Evolutionary conservation across 2,113 vertebrate species (phyloP).

Genomic region (Pampusana beccarii): DNA sequence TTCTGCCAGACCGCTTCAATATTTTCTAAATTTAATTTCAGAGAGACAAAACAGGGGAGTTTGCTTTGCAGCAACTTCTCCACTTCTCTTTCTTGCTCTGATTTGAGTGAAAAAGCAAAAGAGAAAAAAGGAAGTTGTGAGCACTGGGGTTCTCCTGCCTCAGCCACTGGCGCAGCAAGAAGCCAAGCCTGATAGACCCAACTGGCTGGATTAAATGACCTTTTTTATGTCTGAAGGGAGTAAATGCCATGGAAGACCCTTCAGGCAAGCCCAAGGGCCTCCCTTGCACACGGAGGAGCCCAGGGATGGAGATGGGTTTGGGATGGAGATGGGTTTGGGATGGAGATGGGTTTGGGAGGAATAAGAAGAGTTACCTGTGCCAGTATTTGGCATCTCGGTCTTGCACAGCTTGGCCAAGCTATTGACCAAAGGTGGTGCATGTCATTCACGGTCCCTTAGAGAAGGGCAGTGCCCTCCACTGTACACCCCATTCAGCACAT

Average conservation of each 20-base stretch:
- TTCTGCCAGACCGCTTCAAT: neutral
- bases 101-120: neutral
- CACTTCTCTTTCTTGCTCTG: neutral
- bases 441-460: neutral
- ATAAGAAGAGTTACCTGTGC: no score
- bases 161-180: accelerated
- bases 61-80: neutral
- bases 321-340: neutral
- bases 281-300: accelerated
- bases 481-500: neutral
- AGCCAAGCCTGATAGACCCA: neutral
- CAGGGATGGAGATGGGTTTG: neutral
- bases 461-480: neutral
- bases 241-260: neutral
- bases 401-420: neutral
- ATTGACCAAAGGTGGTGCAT: accelerated
- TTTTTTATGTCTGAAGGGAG: neutral
- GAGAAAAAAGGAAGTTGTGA: neutral
- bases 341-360: neutral
- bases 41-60: slow-evolving; percentile 5
- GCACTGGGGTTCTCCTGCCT: neutral
- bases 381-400: neutral
- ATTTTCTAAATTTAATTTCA: slow-evolving; percentile 36
- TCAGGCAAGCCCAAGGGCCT: neutral
- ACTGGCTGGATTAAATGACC: neutral